A percentile compares a stretch with the other conserved stretches of the same genome.
These are phyloP conservation scores for Callionymus lyra DNA, from an alignment of 2,113 vertebrate species.

Conservation along the genomic window DNA sequence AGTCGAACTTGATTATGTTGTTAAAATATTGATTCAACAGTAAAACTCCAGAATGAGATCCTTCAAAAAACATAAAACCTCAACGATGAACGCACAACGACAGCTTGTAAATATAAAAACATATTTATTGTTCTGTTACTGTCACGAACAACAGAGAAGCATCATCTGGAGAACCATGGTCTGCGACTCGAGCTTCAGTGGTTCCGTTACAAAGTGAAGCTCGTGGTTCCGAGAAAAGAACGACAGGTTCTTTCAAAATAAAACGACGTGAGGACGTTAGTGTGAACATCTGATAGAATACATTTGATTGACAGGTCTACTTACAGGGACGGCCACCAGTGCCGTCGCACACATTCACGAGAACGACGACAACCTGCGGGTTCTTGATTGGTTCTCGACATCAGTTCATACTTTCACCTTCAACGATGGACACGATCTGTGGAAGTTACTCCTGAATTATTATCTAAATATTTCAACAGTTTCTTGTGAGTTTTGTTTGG, in stretches of 20 bases:
- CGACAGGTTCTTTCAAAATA: conserved; percentile 29
- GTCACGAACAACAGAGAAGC: conserved; percentile 19
- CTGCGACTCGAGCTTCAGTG: no score
- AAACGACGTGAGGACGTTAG: conserved; percentile 1
- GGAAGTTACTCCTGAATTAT: no score
- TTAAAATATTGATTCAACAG: no score
- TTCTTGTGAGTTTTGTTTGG: no score
- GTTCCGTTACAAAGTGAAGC: conserved; percentile 25
- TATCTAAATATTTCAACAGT: no score
- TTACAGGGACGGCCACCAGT: conserved; percentile 57
- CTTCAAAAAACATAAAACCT: no score
- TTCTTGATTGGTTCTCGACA: not conserved
- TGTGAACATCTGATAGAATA: conserved; percentile 11
- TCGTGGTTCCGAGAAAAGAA: conserved; percentile 30
- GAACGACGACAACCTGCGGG: conserved; percentile 31
- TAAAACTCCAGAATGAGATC: no score
- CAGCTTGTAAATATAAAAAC: conserved; percentile 63
- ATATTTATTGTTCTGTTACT: conserved; percentile 69
- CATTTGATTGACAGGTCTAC: conserved; percentile 40
- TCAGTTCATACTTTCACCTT: not conserved
- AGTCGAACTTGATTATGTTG: no score
- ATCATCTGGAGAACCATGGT: no score
- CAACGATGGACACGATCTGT: no score
- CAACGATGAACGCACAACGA: not conserved
- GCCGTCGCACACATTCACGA: conserved; percentile 52